Conservation (phyloP, 2,797 vertebrate genomes). For the Babyrousa celebensis region DNA sequence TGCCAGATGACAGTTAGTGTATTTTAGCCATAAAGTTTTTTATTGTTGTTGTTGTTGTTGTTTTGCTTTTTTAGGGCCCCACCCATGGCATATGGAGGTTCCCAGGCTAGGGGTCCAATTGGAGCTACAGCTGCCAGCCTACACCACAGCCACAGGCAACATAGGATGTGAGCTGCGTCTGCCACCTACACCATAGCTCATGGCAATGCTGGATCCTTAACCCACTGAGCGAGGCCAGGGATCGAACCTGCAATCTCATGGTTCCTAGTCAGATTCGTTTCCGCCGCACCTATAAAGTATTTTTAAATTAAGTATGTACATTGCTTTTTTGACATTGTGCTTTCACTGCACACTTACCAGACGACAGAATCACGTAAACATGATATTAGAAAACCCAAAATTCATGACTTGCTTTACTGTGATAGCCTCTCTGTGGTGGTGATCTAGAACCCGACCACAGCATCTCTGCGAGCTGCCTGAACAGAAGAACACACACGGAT, state of each 20-base stretch:
- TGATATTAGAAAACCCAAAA: not conserved
- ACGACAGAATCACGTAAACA: not conserved
- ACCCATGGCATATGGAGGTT: too few relatives aligned
- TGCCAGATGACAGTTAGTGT: not conserved
- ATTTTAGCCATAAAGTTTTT: not conserved
- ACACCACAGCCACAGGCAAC: too few relatives aligned
- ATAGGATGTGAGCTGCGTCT: too few relatives aligned
- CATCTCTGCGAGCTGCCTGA: not conserved
- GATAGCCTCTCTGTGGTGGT: fast-evolving
- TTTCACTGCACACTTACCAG: not conserved
- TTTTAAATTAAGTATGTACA: not conserved
- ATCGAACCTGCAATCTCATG: too few relatives aligned
- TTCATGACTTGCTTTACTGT: not conserved
- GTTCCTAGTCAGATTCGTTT: too few relatives aligned
- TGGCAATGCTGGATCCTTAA: too few relatives aligned
- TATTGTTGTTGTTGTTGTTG: too few relatives aligned
- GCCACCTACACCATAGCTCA: too few relatives aligned
- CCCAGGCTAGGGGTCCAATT: too few relatives aligned
- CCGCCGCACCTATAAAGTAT: not conserved
- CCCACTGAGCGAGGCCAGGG: too few relatives aligned
- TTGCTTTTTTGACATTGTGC: not conserved
- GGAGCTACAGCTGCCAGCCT: too few relatives aligned
- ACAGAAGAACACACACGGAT: fast-evolving
- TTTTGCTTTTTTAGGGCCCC: too few relatives aligned
- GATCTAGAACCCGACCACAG: not conserved